Evolutionary conservation across 2,113 vertebrate genomes (phyloP).

Genomic region (Hippocampus mohnikei): DNA sequence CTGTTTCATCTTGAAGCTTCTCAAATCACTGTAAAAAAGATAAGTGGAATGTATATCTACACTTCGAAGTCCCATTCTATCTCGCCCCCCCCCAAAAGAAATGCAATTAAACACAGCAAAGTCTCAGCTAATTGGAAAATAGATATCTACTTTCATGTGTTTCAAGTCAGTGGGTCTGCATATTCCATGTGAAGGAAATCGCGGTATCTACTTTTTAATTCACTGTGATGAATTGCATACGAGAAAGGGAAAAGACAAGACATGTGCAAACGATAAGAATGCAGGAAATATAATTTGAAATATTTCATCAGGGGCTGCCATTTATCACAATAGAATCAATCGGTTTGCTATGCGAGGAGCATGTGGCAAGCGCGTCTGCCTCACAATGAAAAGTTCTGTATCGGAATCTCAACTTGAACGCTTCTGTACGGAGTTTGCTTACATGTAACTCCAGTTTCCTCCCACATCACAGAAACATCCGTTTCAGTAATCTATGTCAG

Average conservation of each 20-base stretch:
- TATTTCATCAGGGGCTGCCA: not conserved
- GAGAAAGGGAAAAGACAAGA: slow-evolving; percentile 15
- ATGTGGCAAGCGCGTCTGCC: not conserved
- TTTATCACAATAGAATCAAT: not conserved
- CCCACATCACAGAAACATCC: too few species aligned
- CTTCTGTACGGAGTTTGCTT: not conserved
- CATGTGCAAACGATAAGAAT: not conserved
- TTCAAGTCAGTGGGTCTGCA: slow-evolving; percentile 46
- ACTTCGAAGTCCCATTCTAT: slow-evolving; percentile 42
- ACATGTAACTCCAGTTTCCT: too few species aligned
- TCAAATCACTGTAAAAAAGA: slow-evolving; percentile 47
- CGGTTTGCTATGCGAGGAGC: not conserved
- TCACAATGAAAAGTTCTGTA: not conserved
- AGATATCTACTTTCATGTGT: slow-evolving; percentile 54
- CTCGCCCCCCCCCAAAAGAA: slow-evolving; percentile 22
- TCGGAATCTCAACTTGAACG: not conserved
- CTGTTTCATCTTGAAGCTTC: slow-evolving; percentile 45
- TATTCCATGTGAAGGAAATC: slow-evolving; percentile 56
- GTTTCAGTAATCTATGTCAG: too few species aligned
- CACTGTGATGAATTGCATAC: slow-evolving; percentile 42
- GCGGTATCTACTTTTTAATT: slow-evolving; percentile 48
- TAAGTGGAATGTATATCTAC: slow-evolving; percentile 47
- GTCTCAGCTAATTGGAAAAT: slow-evolving; percentile 61
- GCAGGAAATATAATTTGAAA: not conserved
- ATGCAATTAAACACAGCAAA: slow-evolving; percentile 61